Evolutionary conservation across 2,113 vertebrate species (phyloP), one percentile per base, ranked within the genome.

Genomic region (Brienomyrus brachyistius): DNA sequence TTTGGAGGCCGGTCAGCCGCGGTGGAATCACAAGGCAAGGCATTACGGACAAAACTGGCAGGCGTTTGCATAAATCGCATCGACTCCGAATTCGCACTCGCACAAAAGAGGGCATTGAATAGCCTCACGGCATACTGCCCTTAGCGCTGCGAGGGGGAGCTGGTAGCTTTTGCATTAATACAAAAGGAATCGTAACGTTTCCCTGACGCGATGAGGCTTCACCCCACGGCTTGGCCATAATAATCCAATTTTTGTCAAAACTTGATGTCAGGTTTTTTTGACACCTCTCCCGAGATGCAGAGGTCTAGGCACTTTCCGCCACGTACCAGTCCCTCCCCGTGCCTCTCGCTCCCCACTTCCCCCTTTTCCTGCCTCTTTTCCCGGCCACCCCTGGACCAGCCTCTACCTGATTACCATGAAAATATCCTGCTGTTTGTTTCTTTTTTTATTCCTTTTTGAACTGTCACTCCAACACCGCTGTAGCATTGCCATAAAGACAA

Each of bases 401-500:
- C 51, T 35, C 8, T 3, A 23, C 47, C 47, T 62, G 54, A 62
- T 88, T 47, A 88, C 59, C 86, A 54, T 59, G 21, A 70, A 86
- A 74, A 43, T 52, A 17, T 89, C 87, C 52, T 59, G 84, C 9
- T 85, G n/a, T 59, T 91, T 86, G n/a, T 82, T 86, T 89, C 45
- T 52, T 15, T 88, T 43, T 77, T 70, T 40, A 45, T 90, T 80
- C 74, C 45, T 47, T 56, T 82, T 47, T 74, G 51, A 27, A 54
- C 59, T 62, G 35, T 86, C 88, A 83, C 74, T 52, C 48, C 87
- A 56, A 86, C 31, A 35, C 90, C 74, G 54, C 86, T 74, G 45
- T 70, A 40, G 52, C 23, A n/a, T 27, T 27, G 66, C 86, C 27
- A 27, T 89, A 89, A 88, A 70, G 87, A 52, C 86, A 56, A 89